These are phyloP conservation scores for Drosophila seclusa DNA, from an alignment of 2,888 invertebrate species.

Conservation along the genomic window DNA sequence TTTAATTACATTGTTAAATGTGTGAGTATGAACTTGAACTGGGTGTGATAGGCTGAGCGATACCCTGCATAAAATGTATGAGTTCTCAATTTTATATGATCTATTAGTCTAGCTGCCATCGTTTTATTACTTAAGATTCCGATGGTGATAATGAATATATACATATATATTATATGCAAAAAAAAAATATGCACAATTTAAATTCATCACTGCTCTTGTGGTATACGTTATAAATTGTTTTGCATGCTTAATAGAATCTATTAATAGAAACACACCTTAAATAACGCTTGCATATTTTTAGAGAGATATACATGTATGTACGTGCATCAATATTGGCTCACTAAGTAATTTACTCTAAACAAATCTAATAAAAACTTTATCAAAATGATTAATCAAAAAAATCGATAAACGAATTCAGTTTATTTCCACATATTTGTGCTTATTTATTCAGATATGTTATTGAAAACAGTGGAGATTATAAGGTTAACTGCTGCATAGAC, in stretches of 20 bases:
- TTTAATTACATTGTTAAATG: constrained; percentile 4
- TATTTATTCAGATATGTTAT: background rate
- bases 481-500: too few species aligned
- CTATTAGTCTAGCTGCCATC: background rate
- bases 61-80: background rate
- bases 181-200: background rate
- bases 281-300: background rate
- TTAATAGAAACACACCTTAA: constrained; percentile 5
- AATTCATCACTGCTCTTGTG: too few species aligned
- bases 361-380: background rate
- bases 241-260: background rate
- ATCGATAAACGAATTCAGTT: background rate
- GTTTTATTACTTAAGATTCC: background rate
- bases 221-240: background rate
- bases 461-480: background rate
- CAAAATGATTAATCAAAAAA: background rate
- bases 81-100: background rate
- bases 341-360: background rate
- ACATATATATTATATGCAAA: background rate
- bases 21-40: background rate
- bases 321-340: background rate
- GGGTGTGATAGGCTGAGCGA: background rate
- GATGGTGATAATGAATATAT: background rate
- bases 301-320: too few species aligned
- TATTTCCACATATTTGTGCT: background rate